phyloP scores from a whole-genome alignment of 2,797 vertebrate genomes.

The Cirrhinus molitorella region DNA sequence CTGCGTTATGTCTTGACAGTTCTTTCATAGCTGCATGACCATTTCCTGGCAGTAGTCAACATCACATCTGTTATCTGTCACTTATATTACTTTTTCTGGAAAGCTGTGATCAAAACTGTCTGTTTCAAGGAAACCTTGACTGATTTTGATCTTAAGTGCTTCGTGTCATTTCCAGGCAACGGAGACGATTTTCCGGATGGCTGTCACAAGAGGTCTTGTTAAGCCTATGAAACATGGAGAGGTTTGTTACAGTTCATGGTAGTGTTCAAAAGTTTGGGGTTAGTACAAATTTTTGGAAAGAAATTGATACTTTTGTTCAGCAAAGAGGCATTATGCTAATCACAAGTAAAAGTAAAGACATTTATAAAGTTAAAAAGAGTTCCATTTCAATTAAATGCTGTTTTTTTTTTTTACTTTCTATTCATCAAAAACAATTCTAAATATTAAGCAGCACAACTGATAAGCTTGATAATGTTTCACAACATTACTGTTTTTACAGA shows the following conservation, averaged over 20 bases:
- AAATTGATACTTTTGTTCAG: neutral
- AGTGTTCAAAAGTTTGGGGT: neutral
- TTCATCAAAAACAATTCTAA: neutral
- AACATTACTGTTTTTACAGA: too few species aligned
- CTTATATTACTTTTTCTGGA: conserved; percentile 18
- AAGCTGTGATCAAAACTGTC: conserved; percentile 7
- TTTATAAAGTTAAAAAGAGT: neutral
- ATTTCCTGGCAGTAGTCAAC: conserved; percentile 30
- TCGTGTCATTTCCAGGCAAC: conserved; percentile 75
- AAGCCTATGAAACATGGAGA: conserved; percentile 82
- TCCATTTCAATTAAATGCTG: neutral
- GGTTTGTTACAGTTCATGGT: conserved; percentile 63
- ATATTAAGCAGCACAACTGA: too few species aligned
- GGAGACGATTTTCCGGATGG: conserved; percentile 85
- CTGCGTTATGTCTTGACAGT: neutral
- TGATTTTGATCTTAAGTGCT: conserved; percentile 21
- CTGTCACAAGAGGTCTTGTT: conserved; percentile 78
- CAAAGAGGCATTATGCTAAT: too few species aligned
- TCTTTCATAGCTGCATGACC: conserved; percentile 13
- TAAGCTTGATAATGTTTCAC: too few species aligned
- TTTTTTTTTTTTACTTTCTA: neutral
- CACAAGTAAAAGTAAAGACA: too few species aligned
- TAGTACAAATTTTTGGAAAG: neutral
- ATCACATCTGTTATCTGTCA: conserved; percentile 27
- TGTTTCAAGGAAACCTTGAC: conserved; percentile 2